Base-by-base conservation (phyloP, 2,113 vertebrate species). In the Dipodomys spectabilis region DNA sequence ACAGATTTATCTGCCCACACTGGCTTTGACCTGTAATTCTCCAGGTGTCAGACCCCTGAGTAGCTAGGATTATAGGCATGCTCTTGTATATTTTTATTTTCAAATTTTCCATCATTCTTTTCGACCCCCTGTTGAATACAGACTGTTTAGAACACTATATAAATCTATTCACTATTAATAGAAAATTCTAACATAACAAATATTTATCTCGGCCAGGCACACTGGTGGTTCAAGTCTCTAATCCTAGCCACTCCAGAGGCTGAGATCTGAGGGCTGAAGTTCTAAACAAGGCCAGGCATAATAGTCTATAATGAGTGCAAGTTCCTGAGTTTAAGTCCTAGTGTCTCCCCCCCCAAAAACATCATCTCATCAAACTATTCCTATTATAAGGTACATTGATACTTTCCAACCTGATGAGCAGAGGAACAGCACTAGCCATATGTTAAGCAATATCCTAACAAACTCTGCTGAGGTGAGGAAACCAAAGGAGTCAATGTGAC, bases 401-500 rank as follows among this genome's bases (percentile, higher is more conserved):
- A 84, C 94, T 97, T 98, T 97, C 97, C 98, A 98, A 97, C 97
- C 97, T 95, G 94, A 97, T 93, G 96, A 98, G 98, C 97, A 91
- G 90, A 95, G 25, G 49, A 88, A 89, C 0, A 39, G 88, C 91
- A 97, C 96, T 96, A 94, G 97, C 87, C 72, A n/a, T 92, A 90
- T 95, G 97, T 98, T 98, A 98, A 97, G 98, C 98, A 98, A 98
- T 97, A 97, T 98, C 97, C 98, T 98, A 97, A 98, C 97, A 98
- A 93, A 82, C 93, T 90, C 95, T 97, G 62, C 97, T 96, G 97
- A 98, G 98, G 98, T 45, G 45, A 98, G 64, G 98, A 98, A 98
- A 98, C 96, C 96, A 39, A 96, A 93, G 84, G 71, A 97, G 96
- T 96, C 94, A 96, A 96, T 94, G 39, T 81, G 19, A 96, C 75